Conservation (phyloP, 1,140 invertebrate genomes). For the Drosophila mojavensis region DNA sequence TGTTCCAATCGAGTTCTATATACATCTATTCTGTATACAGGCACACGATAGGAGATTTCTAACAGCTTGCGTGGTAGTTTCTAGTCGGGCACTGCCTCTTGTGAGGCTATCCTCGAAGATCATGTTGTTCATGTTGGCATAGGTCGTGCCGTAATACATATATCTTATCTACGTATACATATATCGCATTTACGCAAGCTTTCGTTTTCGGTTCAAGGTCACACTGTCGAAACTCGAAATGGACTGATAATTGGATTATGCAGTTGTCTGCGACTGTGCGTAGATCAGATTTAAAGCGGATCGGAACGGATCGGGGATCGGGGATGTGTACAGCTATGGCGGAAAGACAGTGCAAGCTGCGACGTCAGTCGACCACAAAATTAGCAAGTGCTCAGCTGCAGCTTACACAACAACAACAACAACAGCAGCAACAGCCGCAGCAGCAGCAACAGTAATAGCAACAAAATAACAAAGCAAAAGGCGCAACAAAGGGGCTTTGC, state of each 20-base stretch:
- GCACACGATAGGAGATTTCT: too few relatives aligned
- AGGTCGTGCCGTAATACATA: neutral
- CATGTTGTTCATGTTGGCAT: neutral
- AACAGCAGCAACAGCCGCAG: conserved; percentile 4
- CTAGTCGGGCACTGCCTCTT: too few relatives aligned
- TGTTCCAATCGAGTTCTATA: too few relatives aligned
- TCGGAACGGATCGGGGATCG: neutral
- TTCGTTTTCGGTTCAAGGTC: conserved; percentile 25
- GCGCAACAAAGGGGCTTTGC: conserved; percentile 15
- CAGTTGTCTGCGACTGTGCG: neutral
- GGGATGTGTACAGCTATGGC: neutral
- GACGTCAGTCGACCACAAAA: conserved; percentile 49
- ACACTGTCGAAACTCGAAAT: neutral
- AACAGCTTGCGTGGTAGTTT: too few relatives aligned
- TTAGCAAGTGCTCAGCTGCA: conserved; percentile 40
- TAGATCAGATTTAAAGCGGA: conserved; percentile 6
- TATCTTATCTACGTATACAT: neutral
- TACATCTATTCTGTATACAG: too few relatives aligned
- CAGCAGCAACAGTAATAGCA: too few relatives aligned
- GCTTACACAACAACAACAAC: conserved; percentile 46
- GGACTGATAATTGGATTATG: conserved; percentile 11
- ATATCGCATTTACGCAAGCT: conserved; percentile 1
- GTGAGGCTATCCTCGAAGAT: too few relatives aligned
- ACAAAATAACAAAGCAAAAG: conserved; percentile 25
- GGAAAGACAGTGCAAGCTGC: conserved; percentile 21